Base-by-base conservation (phyloP, 2,113 vertebrate genomes). In the Chroicocephalus ridibundus region DNA sequence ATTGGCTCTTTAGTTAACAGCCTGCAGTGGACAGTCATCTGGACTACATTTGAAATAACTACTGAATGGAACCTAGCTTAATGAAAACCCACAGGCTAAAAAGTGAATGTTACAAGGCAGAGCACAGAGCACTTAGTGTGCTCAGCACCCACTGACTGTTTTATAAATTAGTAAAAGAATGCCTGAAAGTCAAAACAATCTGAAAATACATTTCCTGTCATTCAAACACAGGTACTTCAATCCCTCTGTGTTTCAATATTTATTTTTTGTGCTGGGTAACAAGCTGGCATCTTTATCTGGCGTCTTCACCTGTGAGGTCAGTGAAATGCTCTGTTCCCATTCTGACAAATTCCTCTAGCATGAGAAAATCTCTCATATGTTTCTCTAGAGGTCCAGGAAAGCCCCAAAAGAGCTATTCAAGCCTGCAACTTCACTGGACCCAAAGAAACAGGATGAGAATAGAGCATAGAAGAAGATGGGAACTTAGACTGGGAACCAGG, bases 1-100 rank as follows among this genome's bases (percentile, higher is more conserved):
- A 91, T 51, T 88, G 75, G 27, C 14, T 86, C 40, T 94, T 89
- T 78, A 86, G 75, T 96, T 87, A 96, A 69, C 64, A 81, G 60
- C 34, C 76, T 90, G 36, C 51, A 90, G 65, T 93, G 83, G 93
- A 72, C 62, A 72, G 61, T 92, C 77, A 92, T 93, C 77, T 87
- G 82, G 77, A 86, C 68, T 72, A 42, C 38, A 84, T 91, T 92
- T 90, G 69, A 93, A 91, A 64, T 32, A 42, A 46, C 15, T 87
- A 36, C 15, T 88, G 72, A 92, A 78, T 52, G 44, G 62, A 94
- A 61, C 36, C 34, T 26, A n/a, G 7, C 16, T 70, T 76, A 87
- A 88, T n/a, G 49, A 93, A 90, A 94, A 82, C 14, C n/a, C 36
- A 85, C 31, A 64, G 58, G 58, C 29, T 65, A 86, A 94, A 86